Percentiles rank a stretch among this genome's conserved stretches.
Conservation (phyloP, 30 jellyfish, hydroid and myxozoan species). For the Hydractinia echinata region DNA sequence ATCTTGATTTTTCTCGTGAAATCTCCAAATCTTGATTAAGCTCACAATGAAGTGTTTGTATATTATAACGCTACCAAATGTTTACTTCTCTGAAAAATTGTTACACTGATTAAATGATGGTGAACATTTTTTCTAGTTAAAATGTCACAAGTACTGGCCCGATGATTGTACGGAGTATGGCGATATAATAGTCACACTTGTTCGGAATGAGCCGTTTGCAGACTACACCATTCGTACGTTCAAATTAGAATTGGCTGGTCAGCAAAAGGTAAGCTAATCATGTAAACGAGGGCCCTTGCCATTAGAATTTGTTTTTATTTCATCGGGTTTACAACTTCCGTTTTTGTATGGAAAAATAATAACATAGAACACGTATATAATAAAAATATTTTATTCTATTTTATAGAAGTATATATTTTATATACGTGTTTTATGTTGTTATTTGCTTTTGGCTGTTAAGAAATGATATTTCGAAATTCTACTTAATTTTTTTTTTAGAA, state of each 20-base stretch:
- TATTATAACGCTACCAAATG: too few relatives aligned
- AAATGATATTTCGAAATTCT: not conserved
- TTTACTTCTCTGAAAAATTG: not conserved
- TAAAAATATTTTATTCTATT: not conserved
- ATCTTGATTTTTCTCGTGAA: too few relatives aligned
- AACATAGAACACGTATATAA: not conserved
- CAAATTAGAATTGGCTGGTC: slow-evolving; percentile 47
- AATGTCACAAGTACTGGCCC: slow-evolving; percentile 98
- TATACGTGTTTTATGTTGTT: too few relatives aligned
- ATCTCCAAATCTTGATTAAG: too few relatives aligned
- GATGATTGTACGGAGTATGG: slow-evolving; percentile 83
- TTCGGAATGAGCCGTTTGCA: slow-evolving; percentile 72
- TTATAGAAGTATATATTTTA: not conserved
- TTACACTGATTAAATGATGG: not conserved
- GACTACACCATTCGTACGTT: slow-evolving; percentile 73
- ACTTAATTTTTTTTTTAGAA: slow-evolving; percentile 22
- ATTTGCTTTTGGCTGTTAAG: too few relatives aligned
- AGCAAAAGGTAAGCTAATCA: not conserved
- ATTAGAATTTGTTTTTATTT: not conserved
- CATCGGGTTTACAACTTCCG: too few relatives aligned
- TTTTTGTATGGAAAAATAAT: not conserved
- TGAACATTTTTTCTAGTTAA: slow-evolving; percentile 37
- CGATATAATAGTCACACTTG: slow-evolving; percentile 53
- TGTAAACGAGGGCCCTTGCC: too few relatives aligned
- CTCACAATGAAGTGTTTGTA: too few relatives aligned